Evolutionary conservation across 1,140 invertebrate genomes (phyloP).

Genomic region (Pollicipes pollicipes): DNA sequence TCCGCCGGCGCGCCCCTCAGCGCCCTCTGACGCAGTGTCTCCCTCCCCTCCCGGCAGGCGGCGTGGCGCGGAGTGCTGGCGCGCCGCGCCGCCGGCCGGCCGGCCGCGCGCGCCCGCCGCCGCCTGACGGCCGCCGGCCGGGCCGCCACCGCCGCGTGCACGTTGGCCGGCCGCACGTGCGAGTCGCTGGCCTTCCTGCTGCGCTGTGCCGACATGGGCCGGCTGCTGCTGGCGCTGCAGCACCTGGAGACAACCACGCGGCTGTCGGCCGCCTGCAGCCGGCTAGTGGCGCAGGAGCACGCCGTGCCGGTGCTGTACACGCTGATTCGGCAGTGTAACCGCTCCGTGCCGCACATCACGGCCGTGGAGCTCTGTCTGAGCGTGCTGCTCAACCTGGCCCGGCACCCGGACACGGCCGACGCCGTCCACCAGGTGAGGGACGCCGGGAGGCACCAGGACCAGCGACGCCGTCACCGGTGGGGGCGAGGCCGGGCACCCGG

Average conservation of each 20-base stretch:
- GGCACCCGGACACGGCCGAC: background rate
- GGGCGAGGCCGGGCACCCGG: background rate
- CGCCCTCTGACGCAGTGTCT: too few relatives aligned
- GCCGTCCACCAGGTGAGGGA: background rate
- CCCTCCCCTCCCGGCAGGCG: background rate
- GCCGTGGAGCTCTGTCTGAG: background rate
- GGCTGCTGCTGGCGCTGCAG: background rate
- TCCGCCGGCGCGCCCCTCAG: too few relatives aligned
- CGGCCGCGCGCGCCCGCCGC: too few relatives aligned
- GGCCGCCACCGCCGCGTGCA: background rate
- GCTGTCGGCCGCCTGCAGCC: background rate
- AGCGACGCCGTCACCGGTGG: too few relatives aligned
- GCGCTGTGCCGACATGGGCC: background rate
- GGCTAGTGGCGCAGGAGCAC: background rate
- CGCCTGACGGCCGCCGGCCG: background rate
- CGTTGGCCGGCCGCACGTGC: background rate
- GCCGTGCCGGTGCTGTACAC: background rate
- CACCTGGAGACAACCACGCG: background rate
- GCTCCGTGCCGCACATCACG: background rate
- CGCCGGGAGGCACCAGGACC: too few relatives aligned
- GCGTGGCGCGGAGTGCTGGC: background rate
- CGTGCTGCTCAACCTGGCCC: background rate
- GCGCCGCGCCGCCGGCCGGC: too few relatives aligned
- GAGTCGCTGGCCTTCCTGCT: background rate
- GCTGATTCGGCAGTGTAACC: background rate